Base-by-base conservation (phyloP, 64 coral and sea anemone species). In the Porites lutea region DNA sequence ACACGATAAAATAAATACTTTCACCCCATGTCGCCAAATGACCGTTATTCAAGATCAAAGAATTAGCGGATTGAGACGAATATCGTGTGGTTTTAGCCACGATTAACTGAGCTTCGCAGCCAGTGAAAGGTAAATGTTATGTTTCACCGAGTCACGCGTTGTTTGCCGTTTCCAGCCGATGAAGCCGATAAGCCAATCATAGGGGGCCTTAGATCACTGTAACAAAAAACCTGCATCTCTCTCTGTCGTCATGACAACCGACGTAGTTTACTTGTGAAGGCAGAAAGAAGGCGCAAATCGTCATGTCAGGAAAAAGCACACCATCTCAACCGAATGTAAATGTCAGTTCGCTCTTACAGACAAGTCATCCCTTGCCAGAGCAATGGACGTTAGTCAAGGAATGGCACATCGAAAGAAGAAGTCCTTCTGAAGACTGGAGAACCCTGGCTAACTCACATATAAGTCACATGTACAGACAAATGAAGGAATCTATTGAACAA, bases 371-470 rank as follows among this genome's bases (percentile, higher is more conserved):
- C 14, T 74, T 97, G 48, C 95, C 95, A 15, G 95, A 97, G 14
- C 95, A 97, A 47, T 97, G 95, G 95, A 97, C 92, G 50, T 74
- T 94, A 1, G 95, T 97, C 6, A 94, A 94, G 37, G 95, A 94
- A 74, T 97, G 95, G 95, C 79, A 94, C 2, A 94, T 97, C 43
- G 95, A 97, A 49, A 86, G 78, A 77, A 93, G 95, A 65, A 78
- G 90, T 52, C 87, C 88, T 5, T 91, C 68, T 53, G 95, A 97
- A 62, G 89, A 82, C 15, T 97, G 92, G 95, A 94, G 95, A 53
- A 91, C 92, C 1, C 54, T 74, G 5, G 89, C 95, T 9, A 94
- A 86, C 67, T 91, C 88, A 19, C 95, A 97, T 72, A 97, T 97
- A 47, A 54, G 55, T 20, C 82, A 88, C 4, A 88, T 97, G 76